Percentiles rank a stretch among this genome's conserved stretches.
These are phyloP conservation scores for Rhagonycha lutea DNA, from an alignment of 2,888 invertebrate species.

Conservation along the genomic window DNA sequence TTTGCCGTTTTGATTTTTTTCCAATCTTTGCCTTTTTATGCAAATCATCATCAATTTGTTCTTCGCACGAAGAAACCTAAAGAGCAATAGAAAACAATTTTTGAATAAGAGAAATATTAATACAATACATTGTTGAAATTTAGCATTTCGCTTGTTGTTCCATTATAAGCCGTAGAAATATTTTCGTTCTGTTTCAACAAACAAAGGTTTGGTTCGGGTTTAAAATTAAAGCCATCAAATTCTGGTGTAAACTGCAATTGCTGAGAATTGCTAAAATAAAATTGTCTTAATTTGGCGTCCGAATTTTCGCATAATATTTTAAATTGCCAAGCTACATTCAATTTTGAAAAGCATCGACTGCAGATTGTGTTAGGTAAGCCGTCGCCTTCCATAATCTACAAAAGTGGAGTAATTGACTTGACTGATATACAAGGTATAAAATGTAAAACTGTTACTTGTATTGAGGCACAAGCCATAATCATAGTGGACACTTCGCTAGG, in stretches of 20 bases:
- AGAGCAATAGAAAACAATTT: neutral
- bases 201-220: constrained; percentile 32
- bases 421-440: neutral
- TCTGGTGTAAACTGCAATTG: constrained; percentile 34
- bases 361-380: constrained; percentile 43
- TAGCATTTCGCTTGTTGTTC: constrained; percentile 6
- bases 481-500: constrained; percentile 38
- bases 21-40: constrained; percentile 20
- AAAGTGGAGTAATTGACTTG: neutral
- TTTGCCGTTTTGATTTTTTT: constrained; percentile 23
- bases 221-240: constrained; percentile 32
- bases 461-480: constrained; percentile 45
- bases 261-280: constrained; percentile 37
- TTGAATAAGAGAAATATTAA: neutral
- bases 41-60: neutral
- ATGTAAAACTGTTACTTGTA: constrained; percentile 38
- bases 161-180: constrained; percentile 12
- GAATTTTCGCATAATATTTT: constrained; percentile 44
- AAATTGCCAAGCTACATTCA: constrained; percentile 45
- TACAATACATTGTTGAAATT: constrained; percentile 9
- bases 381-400: constrained; percentile 42
- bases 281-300: constrained; percentile 41
- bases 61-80: neutral
- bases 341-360: constrained; percentile 40
- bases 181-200: constrained; percentile 20